phyloP scores from a whole-genome alignment of 2,888 invertebrate genomes.

The Zhuqinia jingwanae region DNA sequence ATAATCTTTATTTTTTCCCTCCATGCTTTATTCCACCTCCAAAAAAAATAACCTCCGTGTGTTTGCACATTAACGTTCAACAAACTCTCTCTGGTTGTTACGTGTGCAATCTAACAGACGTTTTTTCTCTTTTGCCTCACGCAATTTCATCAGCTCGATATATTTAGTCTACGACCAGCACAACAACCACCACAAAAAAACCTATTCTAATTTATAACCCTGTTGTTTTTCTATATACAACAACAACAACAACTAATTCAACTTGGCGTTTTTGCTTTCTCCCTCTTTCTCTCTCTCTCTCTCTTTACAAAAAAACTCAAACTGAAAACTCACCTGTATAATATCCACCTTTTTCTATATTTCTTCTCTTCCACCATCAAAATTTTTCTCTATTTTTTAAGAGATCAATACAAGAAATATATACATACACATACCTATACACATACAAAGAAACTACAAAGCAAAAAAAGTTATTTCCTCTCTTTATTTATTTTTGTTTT shows the following conservation, averaged over 20 bases:
- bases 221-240: no score
- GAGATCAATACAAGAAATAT: slow-evolving; percentile 52
- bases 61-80: slow-evolving; percentile 9
- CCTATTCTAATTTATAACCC: neutral
- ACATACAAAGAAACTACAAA: no score
- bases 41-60: no score
- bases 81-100: neutral
- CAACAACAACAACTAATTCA: neutral
- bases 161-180: no score
- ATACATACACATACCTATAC: no score
- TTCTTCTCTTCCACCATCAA: neutral
- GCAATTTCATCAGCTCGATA: slow-evolving; percentile 4
- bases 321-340: neutral
- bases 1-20: slow-evolving; percentile 41
- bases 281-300: neutral
- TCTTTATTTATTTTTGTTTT: slow-evolving; percentile 16
- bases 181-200: neutral
- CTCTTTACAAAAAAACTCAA: no score
- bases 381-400: slow-evolving; percentile 25
- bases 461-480: slow-evolving; percentile 1
- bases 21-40: neutral
- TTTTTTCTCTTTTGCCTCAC: neutral
- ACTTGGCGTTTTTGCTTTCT: neutral
- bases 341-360: neutral
- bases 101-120: neutral